Percentiles rank a stretch among this genome's conserved stretches.
Evolutionary conservation across 2,113 vertebrate species (phyloP).

Genomic region (Urocitellus parryii): DNA sequence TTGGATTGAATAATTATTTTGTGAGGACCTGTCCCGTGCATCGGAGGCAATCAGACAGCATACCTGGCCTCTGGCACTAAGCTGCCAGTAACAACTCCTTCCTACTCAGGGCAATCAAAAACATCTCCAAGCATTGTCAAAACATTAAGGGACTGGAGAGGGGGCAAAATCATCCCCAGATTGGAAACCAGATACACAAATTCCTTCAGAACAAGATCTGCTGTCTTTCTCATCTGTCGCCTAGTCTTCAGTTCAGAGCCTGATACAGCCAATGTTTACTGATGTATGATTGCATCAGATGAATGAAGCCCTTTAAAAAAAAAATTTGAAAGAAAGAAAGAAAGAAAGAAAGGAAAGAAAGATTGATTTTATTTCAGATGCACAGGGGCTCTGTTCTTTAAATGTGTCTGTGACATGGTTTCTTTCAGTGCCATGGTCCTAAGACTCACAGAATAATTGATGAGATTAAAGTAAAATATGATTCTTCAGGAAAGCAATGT

Average conservation of each 20-base stretch:
- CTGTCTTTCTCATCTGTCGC: background rate
- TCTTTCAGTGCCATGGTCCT: background rate
- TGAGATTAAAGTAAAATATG: background rate
- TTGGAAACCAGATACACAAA: too few relatives aligned
- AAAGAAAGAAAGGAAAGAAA: background rate
- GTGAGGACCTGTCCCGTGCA: background rate
- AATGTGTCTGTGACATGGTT: background rate
- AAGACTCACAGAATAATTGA: background rate
- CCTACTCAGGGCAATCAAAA: background rate
- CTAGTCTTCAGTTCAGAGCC: background rate
- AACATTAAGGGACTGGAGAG: background rate
- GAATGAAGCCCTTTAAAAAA: background rate
- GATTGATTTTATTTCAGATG: background rate
- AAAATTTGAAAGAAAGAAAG: too few relatives aligned
- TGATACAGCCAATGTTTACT: background rate
- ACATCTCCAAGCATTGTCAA: background rate
- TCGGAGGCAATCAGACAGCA: background rate
- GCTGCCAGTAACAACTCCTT: background rate
- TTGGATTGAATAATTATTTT: background rate
- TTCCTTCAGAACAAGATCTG: background rate
- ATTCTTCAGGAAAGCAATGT: background rate
- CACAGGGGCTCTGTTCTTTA: background rate
- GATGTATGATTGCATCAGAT: background rate
- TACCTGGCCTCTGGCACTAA: background rate
- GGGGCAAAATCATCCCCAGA: accelerated